These are phyloP conservation scores for Austrolebias charrua DNA, from an alignment of 2,797 vertebrate species.

Conservation along the genomic window DNA sequence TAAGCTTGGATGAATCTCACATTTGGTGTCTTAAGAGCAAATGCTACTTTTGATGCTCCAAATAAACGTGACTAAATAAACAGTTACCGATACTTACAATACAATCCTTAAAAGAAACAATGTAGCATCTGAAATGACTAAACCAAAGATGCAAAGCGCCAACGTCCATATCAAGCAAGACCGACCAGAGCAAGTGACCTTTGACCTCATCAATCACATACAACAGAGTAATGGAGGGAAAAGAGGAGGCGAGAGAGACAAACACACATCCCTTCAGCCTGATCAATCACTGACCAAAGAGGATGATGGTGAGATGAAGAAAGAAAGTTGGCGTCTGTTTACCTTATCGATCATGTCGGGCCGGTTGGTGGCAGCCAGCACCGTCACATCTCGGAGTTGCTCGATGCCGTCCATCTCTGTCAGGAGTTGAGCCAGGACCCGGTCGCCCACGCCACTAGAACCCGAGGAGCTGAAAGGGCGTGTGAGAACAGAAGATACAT, in stretches of 20 bases:
- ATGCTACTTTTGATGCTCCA: too few species aligned
- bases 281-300: slow-evolving; percentile 67
- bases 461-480: slow-evolving; percentile 79
- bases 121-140: accelerated
- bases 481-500: slow-evolving; percentile 23
- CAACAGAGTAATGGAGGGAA: slow-evolving; percentile 40
- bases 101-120: background rate
- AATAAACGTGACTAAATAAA: too few species aligned
- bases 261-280: slow-evolving; percentile 50
- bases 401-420: slow-evolving; percentile 98
- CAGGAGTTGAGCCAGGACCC: slow-evolving; percentile 93
- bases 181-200: slow-evolving; percentile 38
- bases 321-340: slow-evolving; percentile 55
- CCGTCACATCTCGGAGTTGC: slow-evolving; percentile 89
- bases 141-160: slow-evolving; percentile 18
- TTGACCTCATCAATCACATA: slow-evolving; percentile 66
- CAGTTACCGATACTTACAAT: background rate
- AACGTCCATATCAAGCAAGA: slow-evolving; percentile 22
- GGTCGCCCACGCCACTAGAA: slow-evolving; percentile 87
- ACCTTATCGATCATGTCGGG: slow-evolving; percentile 98
- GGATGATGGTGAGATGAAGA: slow-evolving; percentile 46
- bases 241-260: slow-evolving; percentile 40
- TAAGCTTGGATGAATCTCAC: too few species aligned
- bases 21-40: too few species aligned
- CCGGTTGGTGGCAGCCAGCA: slow-evolving; percentile 95